Base-by-base conservation (phyloP, 2,113 vertebrate genomes). In the Oncorhynchus tshawytscha region DNA sequence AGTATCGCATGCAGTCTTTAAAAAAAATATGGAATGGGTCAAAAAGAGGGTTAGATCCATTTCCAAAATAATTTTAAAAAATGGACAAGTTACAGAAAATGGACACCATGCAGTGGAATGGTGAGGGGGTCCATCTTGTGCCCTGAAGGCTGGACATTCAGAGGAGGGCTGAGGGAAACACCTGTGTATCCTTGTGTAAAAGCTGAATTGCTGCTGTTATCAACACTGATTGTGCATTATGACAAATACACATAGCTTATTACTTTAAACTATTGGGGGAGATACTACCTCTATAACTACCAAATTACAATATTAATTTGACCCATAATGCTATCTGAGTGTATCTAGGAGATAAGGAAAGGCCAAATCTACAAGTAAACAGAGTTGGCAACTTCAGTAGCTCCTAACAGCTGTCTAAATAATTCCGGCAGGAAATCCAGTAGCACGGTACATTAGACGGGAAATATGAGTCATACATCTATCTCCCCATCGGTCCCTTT, bases 1-100 rank as follows among this genome's bases (percentile, higher is more conserved):
- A 70, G 83, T 72, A 85, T 84, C 71, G 24, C 77, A 84, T 85
- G 83, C 89, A 34, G 59, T 62, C 20, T 27, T 49, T 54, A 12
- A n/a, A 62, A 34, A 24, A 34, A 9, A 9, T 0, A 68, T 15
- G 29, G 29, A 9, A 29, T 27, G 67, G 7, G 3, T 27, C 11
- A 70, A 22, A 49, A 49, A 34, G 48, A 24, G 9, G 20, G 3
- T 70, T 34, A 49, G 62, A 67, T 66, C 22, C 51, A 71, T 9
- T 57, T 76, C 54, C 27, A 18, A 45, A 64, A 65, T 22, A 15
- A 34, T 1, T 45, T 5, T 54, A 49, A 64, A 1, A 49, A 64
- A 1, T 62, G 57, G 87, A 82, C 74, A 86, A 82, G 31, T 39
- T n/a, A 64, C 39, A 74, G 51, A 31, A 31, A 24, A 27, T 31